phyloP scores from a whole-genome alignment of 2,797 vertebrate species.

The Hybognathus amarus region DNA sequence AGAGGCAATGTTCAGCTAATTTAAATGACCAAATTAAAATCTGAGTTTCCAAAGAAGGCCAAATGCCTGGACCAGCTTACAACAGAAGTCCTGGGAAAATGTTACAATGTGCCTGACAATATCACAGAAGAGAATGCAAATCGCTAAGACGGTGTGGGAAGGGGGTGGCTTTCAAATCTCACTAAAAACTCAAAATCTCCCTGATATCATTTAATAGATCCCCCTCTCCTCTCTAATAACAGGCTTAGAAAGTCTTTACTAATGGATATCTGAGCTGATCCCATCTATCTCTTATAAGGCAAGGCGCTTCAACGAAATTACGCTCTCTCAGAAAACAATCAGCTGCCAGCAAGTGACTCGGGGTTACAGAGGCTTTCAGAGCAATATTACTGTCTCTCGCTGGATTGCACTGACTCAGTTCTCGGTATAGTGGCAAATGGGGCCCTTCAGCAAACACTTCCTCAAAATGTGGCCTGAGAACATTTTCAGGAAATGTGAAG shows the following conservation, averaged over 20 bases:
- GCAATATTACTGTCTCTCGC: constrained; percentile 10
- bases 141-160: constrained; percentile 21
- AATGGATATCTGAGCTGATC: constrained; percentile 47
- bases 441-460: constrained; percentile 23
- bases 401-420: constrained; percentile 7
- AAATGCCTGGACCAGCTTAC: background rate
- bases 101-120: constrained; percentile 40
- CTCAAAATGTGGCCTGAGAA: constrained; percentile 36
- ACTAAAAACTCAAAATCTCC: constrained; percentile 45
- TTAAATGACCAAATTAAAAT: constrained; percentile 1
- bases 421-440: background rate
- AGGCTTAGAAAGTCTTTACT: constrained; percentile 55
- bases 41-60: background rate
- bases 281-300: constrained; percentile 30
- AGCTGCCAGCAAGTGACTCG: constrained; percentile 41
- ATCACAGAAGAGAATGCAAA: constrained; percentile 31
- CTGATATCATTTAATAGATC: constrained; percentile 51
- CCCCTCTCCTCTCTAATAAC: constrained; percentile 39
- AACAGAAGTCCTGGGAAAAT: constrained; percentile 42
- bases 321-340: constrained; percentile 42
- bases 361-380: constrained; percentile 32
- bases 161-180: constrained; percentile 39
- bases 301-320: constrained; percentile 33
- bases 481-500: constrained; percentile 27
- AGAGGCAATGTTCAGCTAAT: constrained; percentile 12